Base-by-base conservation (phyloP, 2,888 invertebrate species). In the Leptopilina myrica region DNA sequence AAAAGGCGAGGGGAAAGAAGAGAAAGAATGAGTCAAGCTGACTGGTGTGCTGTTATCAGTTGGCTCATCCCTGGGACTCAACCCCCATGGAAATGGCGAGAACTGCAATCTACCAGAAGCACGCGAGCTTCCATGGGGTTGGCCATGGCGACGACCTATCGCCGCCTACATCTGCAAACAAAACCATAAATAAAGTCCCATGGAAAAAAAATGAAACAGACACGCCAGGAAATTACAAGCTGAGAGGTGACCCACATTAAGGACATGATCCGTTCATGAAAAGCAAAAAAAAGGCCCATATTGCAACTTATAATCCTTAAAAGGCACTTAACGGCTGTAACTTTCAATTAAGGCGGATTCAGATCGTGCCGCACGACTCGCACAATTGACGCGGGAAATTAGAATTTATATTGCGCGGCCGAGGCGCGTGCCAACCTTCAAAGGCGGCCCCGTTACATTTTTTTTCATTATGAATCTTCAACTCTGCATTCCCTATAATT, bases 151-250 rank as follows among this genome's bases (percentile, higher is more conserved):
- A 49, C 86, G 62, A 86, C 85, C 87, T 88, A 87, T 87, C 88
- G 83, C 12, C 11, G 80, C 78, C 84, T 78, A 81, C 81, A 79
- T 82, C 78, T 81, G 85, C 86, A 86, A 87, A 88, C 87, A 86
- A 87, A 87, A 86, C 84, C 85, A 85, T 88, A 87, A 88, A 88
- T 88, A 87, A 85, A 85, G 82, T 83, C 79, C 84, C 67, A 69
- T 69, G 49, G 46, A 69, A 49, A 26, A 20, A 49, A 46, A 7
- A 5, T 46, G 6, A 15, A 20, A 12, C 12, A 69, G 26, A 73
- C 73, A 53, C 49, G 11, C 49, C 53, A n/a, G 56, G 53, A 73
- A 73, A 73, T 73, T 33, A 73, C 56, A 53, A 20, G n/a, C 33
- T 56, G n/a, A 56, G n/a, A 56, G 26, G 5, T 69, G 69, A 69